Percentiles rank a stretch among this genome's conserved stretches.
These are phyloP conservation scores for Acanthurus leucopareius DNA, from an alignment of 2,797 vertebrate genomes.

Conservation along the genomic window DNA sequence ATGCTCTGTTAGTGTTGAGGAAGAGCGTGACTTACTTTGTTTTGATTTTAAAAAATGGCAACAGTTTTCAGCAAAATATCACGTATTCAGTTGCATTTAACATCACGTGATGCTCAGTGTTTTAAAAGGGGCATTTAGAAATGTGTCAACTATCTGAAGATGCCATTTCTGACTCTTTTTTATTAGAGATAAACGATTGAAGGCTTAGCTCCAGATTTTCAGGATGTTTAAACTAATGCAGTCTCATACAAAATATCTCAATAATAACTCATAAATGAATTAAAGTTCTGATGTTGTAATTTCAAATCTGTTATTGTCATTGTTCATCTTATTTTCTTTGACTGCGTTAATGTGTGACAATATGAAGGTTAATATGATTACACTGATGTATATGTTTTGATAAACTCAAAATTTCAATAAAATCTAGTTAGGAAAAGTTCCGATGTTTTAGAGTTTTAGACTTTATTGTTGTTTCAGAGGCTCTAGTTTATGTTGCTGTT, in stretches of 20 bases:
- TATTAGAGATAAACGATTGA: background rate
- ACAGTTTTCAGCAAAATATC: background rate
- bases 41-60: background rate
- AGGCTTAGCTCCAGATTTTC: background rate
- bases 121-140: background rate
- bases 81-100: background rate
- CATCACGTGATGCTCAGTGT: background rate
- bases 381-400: too few species aligned
- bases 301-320: too few species aligned
- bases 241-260: background rate
- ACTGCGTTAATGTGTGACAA: too few species aligned
- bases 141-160: background rate
- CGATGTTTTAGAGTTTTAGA: too few species aligned
- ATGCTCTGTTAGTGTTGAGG: background rate
- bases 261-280: background rate
- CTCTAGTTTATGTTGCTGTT: background rate
- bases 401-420: too few species aligned
- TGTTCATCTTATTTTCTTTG: too few species aligned
- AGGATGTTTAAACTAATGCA: background rate
- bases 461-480: background rate
- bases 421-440: too few species aligned
- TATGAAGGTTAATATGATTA: too few species aligned
- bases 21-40: conserved; percentile 6
- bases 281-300: background rate
- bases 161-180: background rate